phyloP scores from a whole-genome alignment of 2,888 invertebrate species.

The Nycteola revayana region DNA sequence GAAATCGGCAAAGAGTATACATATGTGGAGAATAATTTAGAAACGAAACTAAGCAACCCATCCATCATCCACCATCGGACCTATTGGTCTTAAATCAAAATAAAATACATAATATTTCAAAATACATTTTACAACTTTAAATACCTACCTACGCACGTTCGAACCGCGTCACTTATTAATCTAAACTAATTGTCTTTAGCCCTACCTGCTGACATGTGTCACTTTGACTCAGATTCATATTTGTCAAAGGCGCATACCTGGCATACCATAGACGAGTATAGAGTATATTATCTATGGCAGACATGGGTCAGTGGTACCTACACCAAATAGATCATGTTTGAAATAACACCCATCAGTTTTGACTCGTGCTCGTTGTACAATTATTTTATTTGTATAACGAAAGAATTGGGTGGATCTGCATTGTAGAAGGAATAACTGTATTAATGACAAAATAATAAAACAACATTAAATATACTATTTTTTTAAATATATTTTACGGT shows the following conservation, averaged over 20 bases:
- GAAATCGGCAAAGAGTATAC: no score
- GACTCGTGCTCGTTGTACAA: conserved; percentile 41
- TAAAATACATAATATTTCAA: no score
- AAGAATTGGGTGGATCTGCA: conserved; percentile 28
- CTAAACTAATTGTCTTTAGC: conserved; percentile 55
- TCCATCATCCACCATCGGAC: no score
- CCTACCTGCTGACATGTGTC: conserved; percentile 53
- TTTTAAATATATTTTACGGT: no score
- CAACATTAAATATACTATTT: no score
- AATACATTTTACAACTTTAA: no score
- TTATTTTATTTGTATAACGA: conserved; percentile 12
- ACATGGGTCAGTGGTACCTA: conserved; percentile 4
- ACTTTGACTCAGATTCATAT: conserved; percentile 46
- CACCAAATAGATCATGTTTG: conserved; percentile 46
- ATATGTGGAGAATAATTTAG: no score
- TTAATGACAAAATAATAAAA: no score
- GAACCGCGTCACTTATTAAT: conserved; percentile 34
- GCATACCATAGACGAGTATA: conserved; percentile 34
- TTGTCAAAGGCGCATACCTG: conserved; percentile 55
- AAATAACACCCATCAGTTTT: conserved; percentile 26
- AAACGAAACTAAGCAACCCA: no score
- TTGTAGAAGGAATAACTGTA: no score
- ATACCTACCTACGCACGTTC: conserved; percentile 8
- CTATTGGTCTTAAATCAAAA: no score
- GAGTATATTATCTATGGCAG: no score